Evolutionary conservation across 2,888 invertebrate genomes (phyloP).

Genomic region (Sphaerophoria rueppellii): DNA sequence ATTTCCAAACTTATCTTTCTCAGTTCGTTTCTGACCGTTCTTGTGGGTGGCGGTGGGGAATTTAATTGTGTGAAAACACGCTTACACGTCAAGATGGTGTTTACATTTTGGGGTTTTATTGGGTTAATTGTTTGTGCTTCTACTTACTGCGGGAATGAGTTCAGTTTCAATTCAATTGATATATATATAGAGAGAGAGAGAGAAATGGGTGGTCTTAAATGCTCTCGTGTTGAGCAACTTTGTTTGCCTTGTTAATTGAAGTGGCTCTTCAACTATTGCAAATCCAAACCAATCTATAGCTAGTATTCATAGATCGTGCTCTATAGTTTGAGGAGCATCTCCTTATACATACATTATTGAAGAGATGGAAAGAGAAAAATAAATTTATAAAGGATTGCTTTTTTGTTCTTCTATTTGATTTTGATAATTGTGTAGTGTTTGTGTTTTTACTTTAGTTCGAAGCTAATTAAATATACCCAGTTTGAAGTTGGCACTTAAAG

Average conservation of each 20-base stretch:
- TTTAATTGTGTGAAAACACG: slow-evolving; percentile 71
- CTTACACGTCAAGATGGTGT: slow-evolving; percentile 71
- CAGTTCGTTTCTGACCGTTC: slow-evolving; percentile 1
- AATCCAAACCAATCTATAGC: background rate
- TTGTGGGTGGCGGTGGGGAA: slow-evolving; percentile 38
- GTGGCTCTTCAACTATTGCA: slow-evolving; percentile 52
- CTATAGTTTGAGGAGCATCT: background rate
- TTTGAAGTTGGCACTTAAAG: background rate
- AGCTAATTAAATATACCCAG: slow-evolving; percentile 25
- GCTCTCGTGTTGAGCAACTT: slow-evolving; percentile 26
- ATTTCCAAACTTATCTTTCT: slow-evolving; percentile 16
- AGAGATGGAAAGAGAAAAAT: background rate
- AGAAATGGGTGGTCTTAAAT: no score
- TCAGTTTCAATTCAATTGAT: slow-evolving; percentile 25
- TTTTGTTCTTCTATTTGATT: slow-evolving; percentile 49
- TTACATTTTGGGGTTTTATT: slow-evolving; percentile 69
- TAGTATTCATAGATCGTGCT: slow-evolving; percentile 15
- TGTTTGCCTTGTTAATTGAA: slow-evolving; percentile 72
- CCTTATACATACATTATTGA: background rate
- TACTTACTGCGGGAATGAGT: background rate
- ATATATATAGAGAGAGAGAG: slow-evolving; percentile 12
- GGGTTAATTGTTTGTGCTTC: slow-evolving; percentile 56
- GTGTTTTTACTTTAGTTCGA: slow-evolving; percentile 36
- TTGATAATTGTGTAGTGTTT: slow-evolving; percentile 65
- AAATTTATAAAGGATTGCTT: slow-evolving; percentile 6